Base-by-base conservation (phyloP, 2,113 vertebrate genomes). In the Silurus asotus region DNA sequence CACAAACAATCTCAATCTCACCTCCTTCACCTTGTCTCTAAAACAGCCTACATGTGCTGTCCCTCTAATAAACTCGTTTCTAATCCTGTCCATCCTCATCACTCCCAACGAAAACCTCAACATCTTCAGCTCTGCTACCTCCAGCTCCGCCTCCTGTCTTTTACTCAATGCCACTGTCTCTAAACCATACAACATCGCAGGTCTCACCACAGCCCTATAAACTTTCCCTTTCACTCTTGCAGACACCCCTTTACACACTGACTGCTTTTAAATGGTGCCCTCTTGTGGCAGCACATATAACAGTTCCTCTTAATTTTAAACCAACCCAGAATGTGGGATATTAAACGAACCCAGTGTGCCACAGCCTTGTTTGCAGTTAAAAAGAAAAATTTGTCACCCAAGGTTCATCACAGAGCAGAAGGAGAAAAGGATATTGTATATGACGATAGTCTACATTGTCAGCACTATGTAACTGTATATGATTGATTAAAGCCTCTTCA, bases 211-310 rank as follows among this genome's bases (percentile, higher is more conserved):
- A 37, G 37, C 3, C 37, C 37, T 37, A 0, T 37, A 37, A 37
- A 37, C 37, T 37, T 37, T 37, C 37, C 37, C 37, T 37, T 37
- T 37, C 37, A 37, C 37, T 37, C 37, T 37, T 37, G 37, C 37
- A 37, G 37, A 20, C 15, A 45, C 56, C 5, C 9, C 19, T 74
- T 2, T 25, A 74, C 13, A 65, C 15, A 13, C 53, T 45, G n/a
- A 81, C 72, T 65, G 75, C 17, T n/a, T 75, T 48, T 19, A 76
- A 75, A 81, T 74, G 55, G 58, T 20, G 65, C 67, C 76, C 58
- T 67, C 87, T 88, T 11, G 67, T 58, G 87, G 28, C 37, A 55
- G 13, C 2, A 28, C 8, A 10, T 49, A 58, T 78, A 25, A 45
- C 53, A 67, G n/a, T 79, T 79, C 51, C 6, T 8, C 62, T 53